Evolutionary conservation across 2,113 vertebrate genomes (phyloP).

Genomic region (Rynchops niger): DNA sequence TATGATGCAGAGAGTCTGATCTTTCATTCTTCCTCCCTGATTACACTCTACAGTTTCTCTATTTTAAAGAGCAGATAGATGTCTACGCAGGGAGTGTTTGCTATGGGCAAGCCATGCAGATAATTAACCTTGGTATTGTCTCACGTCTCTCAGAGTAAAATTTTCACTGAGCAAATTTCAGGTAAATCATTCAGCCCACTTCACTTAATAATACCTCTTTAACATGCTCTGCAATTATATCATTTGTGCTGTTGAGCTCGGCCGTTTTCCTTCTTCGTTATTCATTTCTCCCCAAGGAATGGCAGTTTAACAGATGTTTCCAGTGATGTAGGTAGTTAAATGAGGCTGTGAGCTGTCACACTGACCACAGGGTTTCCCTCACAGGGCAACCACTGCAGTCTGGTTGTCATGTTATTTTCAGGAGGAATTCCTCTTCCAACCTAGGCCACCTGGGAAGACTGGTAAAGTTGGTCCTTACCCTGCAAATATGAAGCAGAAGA

Average conservation of each 20-base stretch:
- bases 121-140: neutral
- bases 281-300: neutral
- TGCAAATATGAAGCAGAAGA: neutral
- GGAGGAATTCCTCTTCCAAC: neutral
- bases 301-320: neutral
- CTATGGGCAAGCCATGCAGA: neutral
- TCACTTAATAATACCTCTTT: neutral
- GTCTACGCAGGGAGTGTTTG: neutral
- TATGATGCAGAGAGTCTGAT: neutral
- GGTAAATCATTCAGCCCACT: neutral
- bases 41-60: neutral
- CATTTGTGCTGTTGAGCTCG: neutral
- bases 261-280: neutral
- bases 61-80: neutral
- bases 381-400: neutral
- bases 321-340: neutral
- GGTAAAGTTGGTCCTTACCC: neutral
- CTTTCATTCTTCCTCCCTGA: neutral
- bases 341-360: neutral
- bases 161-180: neutral
- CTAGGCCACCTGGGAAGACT: neutral
- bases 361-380: neutral
- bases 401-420: neutral
- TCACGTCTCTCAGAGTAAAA: neutral
- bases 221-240: neutral